phyloP scores from a whole-genome alignment of 2,113 vertebrate species.

The Chionomys nivalis region DNA sequence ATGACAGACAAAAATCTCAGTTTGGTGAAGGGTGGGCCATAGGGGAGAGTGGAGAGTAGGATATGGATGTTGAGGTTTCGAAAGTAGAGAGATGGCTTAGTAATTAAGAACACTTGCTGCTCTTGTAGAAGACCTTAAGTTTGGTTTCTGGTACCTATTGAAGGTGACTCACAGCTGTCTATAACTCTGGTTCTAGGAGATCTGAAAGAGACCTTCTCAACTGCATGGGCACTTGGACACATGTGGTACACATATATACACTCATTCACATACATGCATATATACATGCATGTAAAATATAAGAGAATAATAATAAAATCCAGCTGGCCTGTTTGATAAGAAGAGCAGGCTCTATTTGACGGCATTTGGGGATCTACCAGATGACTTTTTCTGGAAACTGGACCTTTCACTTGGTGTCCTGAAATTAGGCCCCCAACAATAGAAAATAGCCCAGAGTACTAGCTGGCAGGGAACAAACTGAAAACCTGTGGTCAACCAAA shows the following conservation, averaged over 20 bases:
- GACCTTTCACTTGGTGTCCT: not conserved
- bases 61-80: not conserved
- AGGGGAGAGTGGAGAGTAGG: not conserved
- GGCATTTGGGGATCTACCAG: not conserved
- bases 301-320: not conserved
- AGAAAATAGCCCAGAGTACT: not conserved
- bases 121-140: not conserved
- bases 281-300: not conserved
- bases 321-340: not conserved
- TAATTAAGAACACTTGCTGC: not conserved
- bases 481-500: not conserved
- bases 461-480: not conserved
- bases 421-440: not conserved
- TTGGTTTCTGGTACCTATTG: not conserved
- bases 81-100: not conserved
- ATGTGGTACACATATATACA: not conserved
- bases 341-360: not conserved
- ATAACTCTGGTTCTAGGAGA: not conserved
- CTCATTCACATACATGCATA: not conserved
- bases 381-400: not conserved
- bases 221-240: not conserved
- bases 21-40: not conserved
- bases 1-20: not conserved
- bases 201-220: not conserved
- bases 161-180: too few relatives aligned